Evolutionary conservation across 1,140 invertebrate species (phyloP).

Genomic region (Batillaria attramentaria): DNA sequence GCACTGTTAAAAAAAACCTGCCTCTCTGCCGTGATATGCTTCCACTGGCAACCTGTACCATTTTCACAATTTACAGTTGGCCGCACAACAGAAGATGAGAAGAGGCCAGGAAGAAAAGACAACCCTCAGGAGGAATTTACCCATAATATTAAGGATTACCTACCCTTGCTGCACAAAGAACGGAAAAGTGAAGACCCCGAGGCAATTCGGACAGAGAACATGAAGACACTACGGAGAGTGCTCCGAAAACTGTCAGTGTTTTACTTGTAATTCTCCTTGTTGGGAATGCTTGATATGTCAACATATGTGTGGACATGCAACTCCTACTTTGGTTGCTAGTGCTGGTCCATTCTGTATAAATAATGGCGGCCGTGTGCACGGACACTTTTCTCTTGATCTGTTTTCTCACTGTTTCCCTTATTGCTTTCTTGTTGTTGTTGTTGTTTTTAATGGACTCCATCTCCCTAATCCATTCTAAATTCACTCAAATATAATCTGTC

Average conservation of each 20-base stretch:
- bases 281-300: too few relatives aligned
- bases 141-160: slow-evolving; percentile 65
- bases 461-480: not conserved
- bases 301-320: too few relatives aligned
- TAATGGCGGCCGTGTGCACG: not conserved
- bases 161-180: slow-evolving; percentile 61
- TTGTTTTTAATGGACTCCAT: too few relatives aligned
- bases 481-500: not conserved
- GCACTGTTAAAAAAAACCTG: not conserved
- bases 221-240: slow-evolving; percentile 63
- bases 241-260: slow-evolving; percentile 64
- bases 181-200: slow-evolving; percentile 61
- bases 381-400: not conserved
- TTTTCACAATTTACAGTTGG: slow-evolving; percentile 41
- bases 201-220: slow-evolving; percentile 52
- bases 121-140: slow-evolving; percentile 50
- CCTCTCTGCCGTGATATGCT: not conserved
- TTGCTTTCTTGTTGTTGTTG: too few relatives aligned
- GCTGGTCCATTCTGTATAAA: too few relatives aligned
- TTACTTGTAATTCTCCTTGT: too few relatives aligned
- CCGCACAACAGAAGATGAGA: slow-evolving; percentile 43
- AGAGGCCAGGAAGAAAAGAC: slow-evolving; percentile 40
- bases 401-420: not conserved
- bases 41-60: too few relatives aligned
- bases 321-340: too few relatives aligned